A percentile compares a stretch with the other conserved stretches of the same genome.
These are phyloP conservation scores for Stenichneumon culpator DNA, from an alignment of 2,888 invertebrate genomes.

Conservation along the genomic window DNA sequence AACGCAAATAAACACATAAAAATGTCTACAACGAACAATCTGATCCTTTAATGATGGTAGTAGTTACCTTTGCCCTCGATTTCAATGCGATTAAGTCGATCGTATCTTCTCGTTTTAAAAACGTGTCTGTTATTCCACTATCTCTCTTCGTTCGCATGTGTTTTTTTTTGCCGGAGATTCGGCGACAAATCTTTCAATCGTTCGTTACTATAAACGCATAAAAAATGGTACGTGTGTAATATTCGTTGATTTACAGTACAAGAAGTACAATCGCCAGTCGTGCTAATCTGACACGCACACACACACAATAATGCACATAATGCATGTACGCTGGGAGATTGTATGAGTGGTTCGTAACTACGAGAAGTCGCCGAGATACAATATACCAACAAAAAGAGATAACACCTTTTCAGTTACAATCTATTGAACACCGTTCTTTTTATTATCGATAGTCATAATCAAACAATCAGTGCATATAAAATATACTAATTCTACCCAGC, in stretches of 20 bases:
- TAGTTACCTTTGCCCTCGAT: constrained; percentile 82
- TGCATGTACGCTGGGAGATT: constrained; percentile 9
- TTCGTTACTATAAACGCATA: constrained; percentile 55
- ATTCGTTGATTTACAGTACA: constrained; percentile 58
- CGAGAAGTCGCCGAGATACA: constrained; percentile 42
- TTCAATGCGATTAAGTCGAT: constrained; percentile 74
- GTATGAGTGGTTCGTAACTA: constrained; percentile 31
- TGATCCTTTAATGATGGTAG: constrained; percentile 70
- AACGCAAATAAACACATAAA: constrained; percentile 54
- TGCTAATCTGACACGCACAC: constrained; percentile 38
- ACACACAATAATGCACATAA: constrained; percentile 38
- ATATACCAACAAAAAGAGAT: constrained; percentile 34
- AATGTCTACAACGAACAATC: constrained; percentile 59
- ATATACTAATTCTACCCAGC: constrained; percentile 85
- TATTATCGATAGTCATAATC: constrained; percentile 84
- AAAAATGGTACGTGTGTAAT: constrained; percentile 48
- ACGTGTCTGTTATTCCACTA: constrained; percentile 40
- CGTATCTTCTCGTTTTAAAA: constrained; percentile 64
- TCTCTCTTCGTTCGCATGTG: constrained; percentile 22
- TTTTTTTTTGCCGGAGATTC: constrained; percentile 35
- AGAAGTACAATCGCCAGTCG: constrained; percentile 66
- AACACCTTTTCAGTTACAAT: constrained; percentile 76
- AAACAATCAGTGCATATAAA: constrained; percentile 85
- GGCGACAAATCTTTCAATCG: constrained; percentile 46
- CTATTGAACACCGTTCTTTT: constrained; percentile 85